Base-by-base conservation (phyloP, 2,113 vertebrate species). In the Paradoxurus hermaphroditus region DNA sequence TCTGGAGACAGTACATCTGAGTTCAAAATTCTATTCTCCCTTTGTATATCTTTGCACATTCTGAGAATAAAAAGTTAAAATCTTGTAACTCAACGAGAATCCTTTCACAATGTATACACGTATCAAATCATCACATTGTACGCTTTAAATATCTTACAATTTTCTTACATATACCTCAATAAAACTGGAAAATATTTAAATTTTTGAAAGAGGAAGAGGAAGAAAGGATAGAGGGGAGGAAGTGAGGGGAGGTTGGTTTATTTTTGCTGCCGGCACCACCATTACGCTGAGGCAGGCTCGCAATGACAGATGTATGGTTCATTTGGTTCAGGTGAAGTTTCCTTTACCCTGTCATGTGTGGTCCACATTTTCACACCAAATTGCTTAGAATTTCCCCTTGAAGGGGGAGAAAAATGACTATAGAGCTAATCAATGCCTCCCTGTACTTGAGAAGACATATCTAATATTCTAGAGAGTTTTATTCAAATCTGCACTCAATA, bases 401-500 rank as follows among this genome's bases (percentile, higher is more conserved):
- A 29, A 7, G 12, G 59, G 11, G n/a, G 14, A 21, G 25, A 16
- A 41, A 75, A 86, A 16, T 87, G 44, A 51, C 23, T 81, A 36
- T 9, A 84, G 34, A 90, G 84, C 10, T 77, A 95, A 96, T 90
- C 51, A 65, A 85, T 86, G 49, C 5, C 14, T 9, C 31, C 25
- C 23, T 12, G 10, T 62, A 92, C 14, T 82, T 73, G 14, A 89
- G 73, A 91, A 92, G 67, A 39, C 16, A 56, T 70, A 86, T 92
- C 36, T 29, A 92, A 86, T 90, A 87, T 81, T 82, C 49, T 95
- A 93, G n/a, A 65, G 4, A 94, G 36, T 84, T 78, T 91, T 18
- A 75, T n/a, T 95, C 18, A 59, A 81, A 92, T 92, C 41, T 90
- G 63, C 11, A 94, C 23, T 95, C 81, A 88, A 90, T 72, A 89